These are phyloP conservation scores for Leptinotarsa tumamoca DNA, from an alignment of 2,888 invertebrate genomes.

Conservation along the genomic window DNA sequence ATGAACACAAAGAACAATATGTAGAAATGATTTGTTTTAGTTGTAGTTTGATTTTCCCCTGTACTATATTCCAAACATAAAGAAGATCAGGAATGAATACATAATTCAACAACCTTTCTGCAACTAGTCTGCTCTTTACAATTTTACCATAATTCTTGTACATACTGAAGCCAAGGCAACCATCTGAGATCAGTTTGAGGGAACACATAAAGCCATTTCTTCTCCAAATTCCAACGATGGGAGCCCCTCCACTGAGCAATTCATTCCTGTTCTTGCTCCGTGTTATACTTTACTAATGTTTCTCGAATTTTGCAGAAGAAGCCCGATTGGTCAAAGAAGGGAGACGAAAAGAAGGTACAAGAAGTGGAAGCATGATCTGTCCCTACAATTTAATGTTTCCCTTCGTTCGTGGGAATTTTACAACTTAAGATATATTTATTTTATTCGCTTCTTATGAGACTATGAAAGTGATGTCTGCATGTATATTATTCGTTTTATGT, in stretches of 20 bases:
- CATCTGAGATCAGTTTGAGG: too few relatives aligned
- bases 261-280: slow-evolving; percentile 8
- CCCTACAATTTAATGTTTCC: slow-evolving; percentile 33
- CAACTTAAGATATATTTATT: slow-evolving; percentile 47
- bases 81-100: not conserved
- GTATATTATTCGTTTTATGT: slow-evolving; percentile 50
- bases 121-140: too few relatives aligned
- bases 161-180: too few relatives aligned
- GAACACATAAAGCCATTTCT: too few relatives aligned
- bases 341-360: slow-evolving; percentile 86
- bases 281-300: slow-evolving; percentile 29
- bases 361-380: slow-evolving; percentile 84
- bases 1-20: slow-evolving; percentile 1
- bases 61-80: not conserved
- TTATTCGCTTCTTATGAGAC: slow-evolving; percentile 44
- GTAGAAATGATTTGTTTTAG: not conserved
- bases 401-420: slow-evolving; percentile 28
- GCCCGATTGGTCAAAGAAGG: slow-evolving; percentile 95
- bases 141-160: too few relatives aligned
- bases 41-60: not conserved
- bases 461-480: slow-evolving; percentile 46
- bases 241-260: not conserved
- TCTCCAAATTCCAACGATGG: too few relatives aligned
- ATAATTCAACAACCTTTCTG: too few relatives aligned
- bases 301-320: slow-evolving; percentile 81